phyloP scores from a whole-genome alignment of 35 echinoderm and acorn worm genomes.

The Eucidaris tribuloides region DNA sequence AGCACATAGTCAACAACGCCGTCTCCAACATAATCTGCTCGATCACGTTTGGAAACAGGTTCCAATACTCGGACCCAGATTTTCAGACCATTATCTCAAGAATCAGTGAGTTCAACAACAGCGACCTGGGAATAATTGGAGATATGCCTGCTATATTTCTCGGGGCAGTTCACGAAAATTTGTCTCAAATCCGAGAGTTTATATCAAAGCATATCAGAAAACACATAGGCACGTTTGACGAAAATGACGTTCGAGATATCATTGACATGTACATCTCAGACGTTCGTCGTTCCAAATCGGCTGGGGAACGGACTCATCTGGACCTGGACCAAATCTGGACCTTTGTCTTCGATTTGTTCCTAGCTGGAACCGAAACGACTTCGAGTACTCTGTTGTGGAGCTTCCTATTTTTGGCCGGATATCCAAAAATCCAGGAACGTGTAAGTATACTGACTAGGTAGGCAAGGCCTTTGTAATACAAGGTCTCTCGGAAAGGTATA shows the following conservation, averaged over 20 bases:
- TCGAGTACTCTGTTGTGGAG: too few species aligned
- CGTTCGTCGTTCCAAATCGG: not conserved
- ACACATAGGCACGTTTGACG: not conserved
- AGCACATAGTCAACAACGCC: not conserved
- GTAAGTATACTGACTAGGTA: too few species aligned
- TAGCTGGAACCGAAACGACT: too few species aligned
- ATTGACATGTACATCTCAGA: conserved; percentile 19
- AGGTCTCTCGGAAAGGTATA: too few species aligned
- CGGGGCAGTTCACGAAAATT: not conserved
- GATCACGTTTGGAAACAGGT: conserved; percentile 48
- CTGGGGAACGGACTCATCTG: not conserved
- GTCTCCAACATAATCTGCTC: conserved; percentile 51
- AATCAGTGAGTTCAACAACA: not conserved
- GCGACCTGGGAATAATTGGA: not conserved
- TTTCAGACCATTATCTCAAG: not conserved
- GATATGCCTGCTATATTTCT: not conserved
- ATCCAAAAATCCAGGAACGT: too few species aligned
- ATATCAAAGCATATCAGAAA: conserved; percentile 4
- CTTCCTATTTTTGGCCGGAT: too few species aligned
- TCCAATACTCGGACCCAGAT: conserved; percentile 18
- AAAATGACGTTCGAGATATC: conserved; percentile 23
- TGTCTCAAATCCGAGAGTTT: not conserved
- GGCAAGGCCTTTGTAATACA: too few species aligned
- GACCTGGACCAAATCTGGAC: not conserved
- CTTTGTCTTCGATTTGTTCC: too few species aligned